Percentiles rank a stretch among this genome's conserved stretches.
Conservation (phyloP, 2,888 invertebrate genomes). For the Saturnia pavonia region DNA sequence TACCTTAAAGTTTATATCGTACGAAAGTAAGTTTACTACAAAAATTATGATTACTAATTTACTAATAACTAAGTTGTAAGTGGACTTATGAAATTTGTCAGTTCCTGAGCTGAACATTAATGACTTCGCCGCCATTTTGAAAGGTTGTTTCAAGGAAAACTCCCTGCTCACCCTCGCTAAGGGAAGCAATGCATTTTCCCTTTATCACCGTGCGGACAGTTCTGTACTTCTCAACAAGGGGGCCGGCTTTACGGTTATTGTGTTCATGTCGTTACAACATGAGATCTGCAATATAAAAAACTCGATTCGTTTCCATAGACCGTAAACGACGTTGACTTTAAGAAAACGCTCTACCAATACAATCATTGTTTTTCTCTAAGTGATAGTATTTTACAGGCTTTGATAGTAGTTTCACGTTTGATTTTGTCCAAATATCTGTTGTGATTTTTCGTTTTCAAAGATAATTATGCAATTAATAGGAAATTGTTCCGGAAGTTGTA, state of each 20-base stretch:
- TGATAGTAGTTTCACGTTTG: not conserved
- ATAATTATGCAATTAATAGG: not conserved
- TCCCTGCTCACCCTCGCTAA: slow-evolving; percentile 54
- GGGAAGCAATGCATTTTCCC: slow-evolving; percentile 80
- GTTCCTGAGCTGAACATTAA: slow-evolving; percentile 67
- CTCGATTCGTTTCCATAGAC: slow-evolving; percentile 52
- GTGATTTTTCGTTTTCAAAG: not conserved
- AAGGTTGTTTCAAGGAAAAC: slow-evolving; percentile 70
- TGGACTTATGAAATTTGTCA: slow-evolving; percentile 69
- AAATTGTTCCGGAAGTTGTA: too few relatives aligned
- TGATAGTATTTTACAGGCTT: not conserved
- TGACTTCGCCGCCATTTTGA: slow-evolving; percentile 71
- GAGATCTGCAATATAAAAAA: slow-evolving; percentile 62
- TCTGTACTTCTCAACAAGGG: slow-evolving; percentile 70
- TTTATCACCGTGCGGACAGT: slow-evolving; percentile 77
- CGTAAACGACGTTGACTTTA: slow-evolving; percentile 39
- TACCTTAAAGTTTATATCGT: not conserved
- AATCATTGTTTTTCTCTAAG: not conserved
- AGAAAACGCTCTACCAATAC: slow-evolving; percentile 11
- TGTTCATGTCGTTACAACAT: slow-evolving; percentile 66
- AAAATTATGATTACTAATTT: not conserved
- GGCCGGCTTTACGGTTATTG: slow-evolving; percentile 77
- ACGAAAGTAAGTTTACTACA: not conserved
- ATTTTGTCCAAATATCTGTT: not conserved
- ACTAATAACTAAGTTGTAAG: slow-evolving; percentile 57